These are phyloP conservation scores for Dryocosmus kuriphilus DNA, from an alignment of 2,888 invertebrate genomes.

Conservation along the genomic window DNA sequence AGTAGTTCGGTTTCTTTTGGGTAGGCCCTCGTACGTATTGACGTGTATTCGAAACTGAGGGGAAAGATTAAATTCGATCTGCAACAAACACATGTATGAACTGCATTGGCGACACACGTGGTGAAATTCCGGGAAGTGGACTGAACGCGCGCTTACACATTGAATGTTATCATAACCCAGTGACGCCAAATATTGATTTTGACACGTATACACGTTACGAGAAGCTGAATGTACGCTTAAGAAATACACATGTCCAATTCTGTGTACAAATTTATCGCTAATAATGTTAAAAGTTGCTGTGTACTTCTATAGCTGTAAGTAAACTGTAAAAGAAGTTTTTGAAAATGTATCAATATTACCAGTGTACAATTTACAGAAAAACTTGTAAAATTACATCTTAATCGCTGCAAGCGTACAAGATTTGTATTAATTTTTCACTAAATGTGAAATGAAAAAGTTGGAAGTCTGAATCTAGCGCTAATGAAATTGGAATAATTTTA, in stretches of 20 bases:
- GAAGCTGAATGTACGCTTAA: conserved; percentile 62
- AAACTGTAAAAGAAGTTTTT: too few species aligned
- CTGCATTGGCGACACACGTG: conserved; percentile 43
- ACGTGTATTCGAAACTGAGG: background rate
- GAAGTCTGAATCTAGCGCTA: too few species aligned
- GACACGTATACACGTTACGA: conserved; percentile 74
- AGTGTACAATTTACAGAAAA: too few species aligned
- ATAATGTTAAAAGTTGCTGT: background rate
- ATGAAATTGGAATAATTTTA: too few species aligned
- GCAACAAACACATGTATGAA: conserved; percentile 39
- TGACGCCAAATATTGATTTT: conserved; percentile 78
- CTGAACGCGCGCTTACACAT: conserved; percentile 51
- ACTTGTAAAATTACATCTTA: too few species aligned
- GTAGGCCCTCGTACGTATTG: too few species aligned
- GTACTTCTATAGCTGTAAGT: too few species aligned
- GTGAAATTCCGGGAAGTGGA: conserved; percentile 56
- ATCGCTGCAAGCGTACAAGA: too few species aligned
- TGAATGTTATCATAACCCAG: conserved; percentile 75
- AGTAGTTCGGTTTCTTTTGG: too few species aligned
- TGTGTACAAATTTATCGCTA: conserved; percentile 7
- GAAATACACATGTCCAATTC: conserved; percentile 43
- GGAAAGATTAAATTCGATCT: conserved; percentile 19
- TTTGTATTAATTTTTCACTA: too few species aligned
- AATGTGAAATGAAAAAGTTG: too few species aligned
- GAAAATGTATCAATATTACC: too few species aligned